Conservation (phyloP, 1,140 invertebrate genomes). For the Bactericera cockerelli region DNA sequence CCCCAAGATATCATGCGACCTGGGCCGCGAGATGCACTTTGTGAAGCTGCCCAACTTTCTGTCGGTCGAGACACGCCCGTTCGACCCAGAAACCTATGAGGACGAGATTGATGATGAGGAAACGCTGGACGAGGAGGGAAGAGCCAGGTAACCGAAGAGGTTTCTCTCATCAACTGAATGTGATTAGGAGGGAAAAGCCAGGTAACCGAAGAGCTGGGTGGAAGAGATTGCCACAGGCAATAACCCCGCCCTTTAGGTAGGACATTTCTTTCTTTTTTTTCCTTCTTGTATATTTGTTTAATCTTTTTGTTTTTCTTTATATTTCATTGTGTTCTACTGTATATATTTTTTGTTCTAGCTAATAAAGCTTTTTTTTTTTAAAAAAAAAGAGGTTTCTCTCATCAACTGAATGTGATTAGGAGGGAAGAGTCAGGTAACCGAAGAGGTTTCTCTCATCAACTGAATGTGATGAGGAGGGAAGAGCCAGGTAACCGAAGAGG, state of each 20-base stretch:
- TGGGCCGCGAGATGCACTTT: slow-evolving; percentile 84
- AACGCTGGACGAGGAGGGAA: slow-evolving; percentile 91
- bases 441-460: slow-evolving; percentile 8
- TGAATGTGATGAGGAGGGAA: slow-evolving; percentile 85
- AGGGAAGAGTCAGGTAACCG: slow-evolving; percentile 82
- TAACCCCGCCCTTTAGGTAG: too few species aligned
- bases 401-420: slow-evolving; percentile 63
- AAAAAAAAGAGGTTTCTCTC: too few species aligned
- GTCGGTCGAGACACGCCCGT: slow-evolving; percentile 82
- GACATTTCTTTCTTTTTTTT: too few species aligned
- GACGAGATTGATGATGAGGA: slow-evolving; percentile 99
- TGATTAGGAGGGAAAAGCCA: slow-evolving; percentile 95
- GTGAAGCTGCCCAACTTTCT: slow-evolving; percentile 89
- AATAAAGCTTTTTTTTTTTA: too few species aligned
- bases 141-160: slow-evolving; percentile 47
- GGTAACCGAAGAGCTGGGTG: too few species aligned
- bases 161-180: slow-evolving; percentile 11
- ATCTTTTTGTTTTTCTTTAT: too few species aligned
- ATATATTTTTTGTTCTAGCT: too few species aligned
- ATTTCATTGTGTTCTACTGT: too few species aligned
- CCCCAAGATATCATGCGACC: slow-evolving; percentile 80
- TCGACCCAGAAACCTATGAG: slow-evolving; percentile 88
- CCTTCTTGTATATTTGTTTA: too few species aligned
- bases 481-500: slow-evolving; percentile 47
- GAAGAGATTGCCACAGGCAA: too few species aligned